A percentile compares a stretch with the other conserved stretches of the same genome.
Conservation (phyloP, 2,888 invertebrate species). For the Amphimallon solstitiale region DNA sequence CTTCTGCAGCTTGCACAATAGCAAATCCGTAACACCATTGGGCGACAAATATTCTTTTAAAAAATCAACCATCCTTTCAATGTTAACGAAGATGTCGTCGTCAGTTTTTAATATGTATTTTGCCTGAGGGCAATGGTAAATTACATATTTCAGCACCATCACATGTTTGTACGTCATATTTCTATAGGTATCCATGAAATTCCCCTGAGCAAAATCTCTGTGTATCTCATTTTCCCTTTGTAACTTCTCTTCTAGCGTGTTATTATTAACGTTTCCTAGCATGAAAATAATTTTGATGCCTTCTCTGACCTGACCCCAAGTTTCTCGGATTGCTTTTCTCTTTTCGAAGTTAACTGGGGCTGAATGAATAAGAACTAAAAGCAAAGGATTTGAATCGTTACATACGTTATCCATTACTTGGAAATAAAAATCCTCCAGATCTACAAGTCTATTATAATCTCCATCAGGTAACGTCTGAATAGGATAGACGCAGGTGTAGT, state of each 20-base stretch:
- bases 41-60: constrained; percentile 69
- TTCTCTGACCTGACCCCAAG: constrained; percentile 74
- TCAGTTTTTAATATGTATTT: constrained; percentile 77
- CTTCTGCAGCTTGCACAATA: constrained; percentile 71
- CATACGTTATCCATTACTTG: constrained; percentile 65
- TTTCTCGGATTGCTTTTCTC: constrained; percentile 74
- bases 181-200: constrained; percentile 79
- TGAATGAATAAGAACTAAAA: constrained; percentile 75
- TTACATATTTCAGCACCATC: constrained; percentile 82
- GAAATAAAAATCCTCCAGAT: constrained; percentile 72
- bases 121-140: constrained; percentile 75
- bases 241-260: constrained; percentile 57
- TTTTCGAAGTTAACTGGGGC: constrained; percentile 74
- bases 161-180: constrained; percentile 89
- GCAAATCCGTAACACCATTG: constrained; percentile 69
- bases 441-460: constrained; percentile 65
- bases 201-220: constrained; percentile 80
- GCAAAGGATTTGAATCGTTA: constrained; percentile 59
- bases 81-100: constrained; percentile 81
- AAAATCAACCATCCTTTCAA: constrained; percentile 70
- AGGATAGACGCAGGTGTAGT: constrained; percentile 48
- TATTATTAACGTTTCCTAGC: constrained; percentile 67
- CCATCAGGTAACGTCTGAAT: constrained; percentile 49
- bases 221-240: constrained; percentile 68
- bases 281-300: constrained; percentile 73